Evolutionary conservation across 2,888 invertebrate species (phyloP).

Genomic region (Tipula helvola): DNA sequence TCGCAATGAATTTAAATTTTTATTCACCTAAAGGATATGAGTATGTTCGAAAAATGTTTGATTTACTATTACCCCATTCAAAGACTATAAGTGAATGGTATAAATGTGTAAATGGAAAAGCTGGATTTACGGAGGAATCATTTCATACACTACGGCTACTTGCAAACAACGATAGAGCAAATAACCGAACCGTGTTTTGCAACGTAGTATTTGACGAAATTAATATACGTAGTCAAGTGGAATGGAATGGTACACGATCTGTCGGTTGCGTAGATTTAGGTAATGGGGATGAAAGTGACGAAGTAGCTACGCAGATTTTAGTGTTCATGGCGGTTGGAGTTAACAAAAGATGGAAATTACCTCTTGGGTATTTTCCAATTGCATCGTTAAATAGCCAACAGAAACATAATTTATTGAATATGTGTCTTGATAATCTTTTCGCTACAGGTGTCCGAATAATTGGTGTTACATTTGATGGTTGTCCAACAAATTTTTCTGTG

Average conservation of each 20-base stretch:
- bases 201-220: conserved; percentile 11
- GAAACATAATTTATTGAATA: background rate
- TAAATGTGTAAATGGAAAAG: background rate
- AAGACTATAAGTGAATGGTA: conserved; percentile 20
- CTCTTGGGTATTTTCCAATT: conserved; percentile 23
- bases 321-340: conserved; percentile 21
- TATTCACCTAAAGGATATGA: background rate
- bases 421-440: conserved; percentile 18
- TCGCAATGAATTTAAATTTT: background rate
- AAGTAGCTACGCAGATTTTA: conserved; percentile 17
- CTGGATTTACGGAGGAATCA: background rate
- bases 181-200: conserved; percentile 17
- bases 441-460: conserved; percentile 18
- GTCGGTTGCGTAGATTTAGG: conserved; percentile 12
- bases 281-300: conserved; percentile 10
- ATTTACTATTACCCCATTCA: conserved; percentile 16
- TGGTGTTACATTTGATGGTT: conserved; percentile 18
- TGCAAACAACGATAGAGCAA: conserved; percentile 14
- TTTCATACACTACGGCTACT: conserved; percentile 19
- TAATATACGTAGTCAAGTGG: conserved; percentile 18
- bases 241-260: conserved; percentile 17
- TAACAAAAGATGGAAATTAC: conserved; percentile 23
- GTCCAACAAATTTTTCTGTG: conserved; percentile 12
- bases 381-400: conserved; percentile 7
- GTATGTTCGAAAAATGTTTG: background rate